A percentile compares a stretch with the other conserved stretches of the same genome.
phyloP scores from a whole-genome alignment of 1,140 invertebrate genomes.

The Micrasema longulum region DNA sequence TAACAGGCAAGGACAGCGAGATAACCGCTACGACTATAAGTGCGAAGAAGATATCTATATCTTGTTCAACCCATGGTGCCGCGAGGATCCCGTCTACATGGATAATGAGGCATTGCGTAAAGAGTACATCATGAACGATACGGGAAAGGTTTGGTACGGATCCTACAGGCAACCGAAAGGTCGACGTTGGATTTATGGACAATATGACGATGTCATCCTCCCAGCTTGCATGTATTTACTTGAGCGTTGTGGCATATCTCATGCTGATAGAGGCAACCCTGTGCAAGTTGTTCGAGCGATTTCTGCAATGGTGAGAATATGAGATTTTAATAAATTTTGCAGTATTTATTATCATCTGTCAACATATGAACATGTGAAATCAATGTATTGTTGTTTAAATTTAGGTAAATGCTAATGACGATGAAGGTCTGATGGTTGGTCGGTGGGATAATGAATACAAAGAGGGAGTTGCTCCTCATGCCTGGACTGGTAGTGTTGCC shows the following conservation, averaged over 20 bases:
- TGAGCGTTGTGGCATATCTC: too few species aligned
- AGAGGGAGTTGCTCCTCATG: constrained; percentile 75
- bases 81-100: constrained; percentile 77
- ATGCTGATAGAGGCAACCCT: constrained; percentile 75
- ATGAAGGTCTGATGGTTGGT: constrained; percentile 76
- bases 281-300: constrained; percentile 77
- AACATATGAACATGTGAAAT: too few species aligned
- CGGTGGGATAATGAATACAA: constrained; percentile 80
- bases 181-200: constrained; percentile 79
- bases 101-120: constrained; percentile 70
- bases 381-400: too few species aligned
- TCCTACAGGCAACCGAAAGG: constrained; percentile 71
- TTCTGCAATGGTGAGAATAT: constrained; percentile 78
- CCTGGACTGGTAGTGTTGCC: constrained; percentile 75
- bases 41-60: constrained; percentile 76
- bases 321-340: too few species aligned
- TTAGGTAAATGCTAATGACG: constrained; percentile 81
- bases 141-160: constrained; percentile 81
- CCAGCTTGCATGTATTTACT: constrained; percentile 66
- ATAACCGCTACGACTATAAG: constrained; percentile 69
- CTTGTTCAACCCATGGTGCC: constrained; percentile 87
- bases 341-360: too few species aligned
- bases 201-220: constrained; percentile 74
- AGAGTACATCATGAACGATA: constrained; percentile 80
- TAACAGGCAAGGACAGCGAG: constrained; percentile 66